Evolutionary conservation across 2,113 vertebrate genomes (phyloP).

Genomic region (Prionailurus viverrinus): DNA sequence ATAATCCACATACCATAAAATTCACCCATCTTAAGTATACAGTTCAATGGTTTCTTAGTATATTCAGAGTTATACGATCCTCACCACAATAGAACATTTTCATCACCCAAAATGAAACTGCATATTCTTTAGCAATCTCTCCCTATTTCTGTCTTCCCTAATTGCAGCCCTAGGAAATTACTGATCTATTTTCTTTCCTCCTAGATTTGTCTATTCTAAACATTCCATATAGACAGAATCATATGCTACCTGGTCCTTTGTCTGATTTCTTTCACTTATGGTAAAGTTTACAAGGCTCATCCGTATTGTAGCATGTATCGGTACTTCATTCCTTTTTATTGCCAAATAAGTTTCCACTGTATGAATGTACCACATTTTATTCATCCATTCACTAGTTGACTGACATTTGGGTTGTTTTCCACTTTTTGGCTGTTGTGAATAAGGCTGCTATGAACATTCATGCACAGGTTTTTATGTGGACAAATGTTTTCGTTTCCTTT

Average conservation of each 20-base stretch:
- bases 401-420: neutral
- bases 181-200: neutral
- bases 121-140: neutral
- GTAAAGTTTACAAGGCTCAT: neutral
- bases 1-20: neutral
- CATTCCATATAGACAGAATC: neutral
- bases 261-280: neutral
- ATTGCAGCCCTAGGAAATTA: neutral
- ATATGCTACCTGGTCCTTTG: neutral
- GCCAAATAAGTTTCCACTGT: neutral
- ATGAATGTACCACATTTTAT: neutral
- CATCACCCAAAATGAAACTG: neutral
- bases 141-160: neutral
- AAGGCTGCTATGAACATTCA: neutral
- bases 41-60: neutral
- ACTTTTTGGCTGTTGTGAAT: neutral
- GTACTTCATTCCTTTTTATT: neutral
- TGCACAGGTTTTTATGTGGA: neutral
- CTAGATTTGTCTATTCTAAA: neutral
- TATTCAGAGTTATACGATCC: neutral
- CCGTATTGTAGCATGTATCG: neutral
- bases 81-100: neutral
- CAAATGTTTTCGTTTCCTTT: neutral
- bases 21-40: neutral
- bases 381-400: neutral